A percentile compares a stretch with the other conserved stretches of the same genome.
These are phyloP conservation scores for Silurus asotus DNA, from an alignment of 2,113 vertebrate species.

Conservation along the genomic window DNA sequence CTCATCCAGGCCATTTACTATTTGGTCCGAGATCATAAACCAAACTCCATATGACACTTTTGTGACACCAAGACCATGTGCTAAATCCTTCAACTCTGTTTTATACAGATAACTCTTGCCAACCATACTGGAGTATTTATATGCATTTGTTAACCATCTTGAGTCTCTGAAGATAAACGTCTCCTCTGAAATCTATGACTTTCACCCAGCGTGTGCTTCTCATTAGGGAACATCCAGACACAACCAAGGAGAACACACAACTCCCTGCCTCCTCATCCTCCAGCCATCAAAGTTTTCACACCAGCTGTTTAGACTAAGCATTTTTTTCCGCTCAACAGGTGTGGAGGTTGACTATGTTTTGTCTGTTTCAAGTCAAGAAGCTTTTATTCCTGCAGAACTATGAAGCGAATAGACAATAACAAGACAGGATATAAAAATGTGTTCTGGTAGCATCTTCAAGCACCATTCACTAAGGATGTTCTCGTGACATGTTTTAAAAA, in stretches of 20 bases:
- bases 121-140: constrained; percentile 27
- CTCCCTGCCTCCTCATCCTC: not conserved
- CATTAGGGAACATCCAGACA: constrained; percentile 31
- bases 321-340: constrained; percentile 8
- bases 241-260: not conserved
- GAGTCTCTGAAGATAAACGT: constrained; percentile 24
- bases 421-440: not conserved
- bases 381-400: not conserved
- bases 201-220: constrained; percentile 5
- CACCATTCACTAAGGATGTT: not conserved
- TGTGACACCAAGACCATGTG: not conserved
- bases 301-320: not conserved
- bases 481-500: constrained; percentile 18
- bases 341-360: constrained; percentile 21
- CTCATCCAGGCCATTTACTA: not conserved
- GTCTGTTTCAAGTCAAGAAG: constrained; percentile 4
- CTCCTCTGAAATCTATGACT: constrained; percentile 14
- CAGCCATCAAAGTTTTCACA: not conserved
- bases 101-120: not conserved
- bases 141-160: constrained; percentile 39
- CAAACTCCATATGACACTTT: constrained; percentile 3
- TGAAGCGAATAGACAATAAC: not conserved
- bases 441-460: not conserved
- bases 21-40: not conserved
- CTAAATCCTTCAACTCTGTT: constrained; percentile 12